Evolutionary conservation across 2,797 vertebrate genomes (phyloP).

Genomic region (Eleutherodactylus coqui): DNA sequence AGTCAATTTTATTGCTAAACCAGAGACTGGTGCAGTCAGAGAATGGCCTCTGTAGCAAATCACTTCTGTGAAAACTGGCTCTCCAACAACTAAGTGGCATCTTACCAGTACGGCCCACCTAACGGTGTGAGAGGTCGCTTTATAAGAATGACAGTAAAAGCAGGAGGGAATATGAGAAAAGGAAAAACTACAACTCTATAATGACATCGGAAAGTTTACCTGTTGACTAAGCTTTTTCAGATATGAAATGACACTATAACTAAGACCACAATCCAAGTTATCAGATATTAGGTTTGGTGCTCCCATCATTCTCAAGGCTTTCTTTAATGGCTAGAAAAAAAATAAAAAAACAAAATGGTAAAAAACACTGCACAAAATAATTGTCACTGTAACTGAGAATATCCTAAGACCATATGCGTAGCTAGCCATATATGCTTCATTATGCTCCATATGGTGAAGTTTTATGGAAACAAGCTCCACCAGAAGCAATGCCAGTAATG

Average conservation of each 20-base stretch:
- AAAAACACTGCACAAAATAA: slow-evolving; percentile 67
- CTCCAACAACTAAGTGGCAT: too few relatives aligned
- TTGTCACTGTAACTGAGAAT: slow-evolving; percentile 25
- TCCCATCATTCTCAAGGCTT: slow-evolving; percentile 99
- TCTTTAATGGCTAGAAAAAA: slow-evolving; percentile 95
- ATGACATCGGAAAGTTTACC: slow-evolving; percentile 73
- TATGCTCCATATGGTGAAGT: too few relatives aligned
- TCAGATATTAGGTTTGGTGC: slow-evolving; percentile 97
- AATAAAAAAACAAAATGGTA: slow-evolving; percentile 76
- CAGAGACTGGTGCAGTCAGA: too few relatives aligned
- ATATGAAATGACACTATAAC: slow-evolving; percentile 98
- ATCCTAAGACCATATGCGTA: neutral
- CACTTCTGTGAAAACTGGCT: too few relatives aligned
- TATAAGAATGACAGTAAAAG: neutral
- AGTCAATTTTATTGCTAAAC: too few relatives aligned
- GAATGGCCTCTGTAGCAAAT: too few relatives aligned
- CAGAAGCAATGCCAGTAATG: neutral
- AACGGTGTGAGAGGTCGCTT: too few relatives aligned
- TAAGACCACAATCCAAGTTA: slow-evolving; percentile 97
- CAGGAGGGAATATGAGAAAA: neutral
- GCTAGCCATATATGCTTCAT: too few relatives aligned
- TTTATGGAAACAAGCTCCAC: too few relatives aligned
- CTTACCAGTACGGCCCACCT: too few relatives aligned
- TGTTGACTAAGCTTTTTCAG: slow-evolving; percentile 99
- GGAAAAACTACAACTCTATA: neutral